Evolutionary conservation across 2,888 invertebrate species (phyloP).

Genomic region (Trachelus stipa): DNA sequence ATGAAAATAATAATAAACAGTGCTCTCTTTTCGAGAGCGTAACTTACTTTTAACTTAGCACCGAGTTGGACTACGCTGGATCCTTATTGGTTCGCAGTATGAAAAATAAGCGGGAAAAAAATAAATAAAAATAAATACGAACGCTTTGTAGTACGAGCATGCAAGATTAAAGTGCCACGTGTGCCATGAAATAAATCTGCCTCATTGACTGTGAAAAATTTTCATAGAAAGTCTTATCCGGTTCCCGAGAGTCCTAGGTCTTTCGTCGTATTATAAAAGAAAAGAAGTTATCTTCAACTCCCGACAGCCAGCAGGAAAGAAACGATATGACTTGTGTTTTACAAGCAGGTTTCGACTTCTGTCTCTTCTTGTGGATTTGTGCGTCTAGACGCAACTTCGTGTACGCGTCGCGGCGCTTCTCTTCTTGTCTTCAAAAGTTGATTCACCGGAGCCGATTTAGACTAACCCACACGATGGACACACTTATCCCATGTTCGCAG

Average conservation of each 20-base stretch:
- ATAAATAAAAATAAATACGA: neutral
- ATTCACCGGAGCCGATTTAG: constrained; percentile 60
- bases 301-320: neutral
- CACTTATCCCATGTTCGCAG: constrained; percentile 40
- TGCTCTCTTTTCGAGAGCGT: constrained; percentile 5
- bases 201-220: neutral
- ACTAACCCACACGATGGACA: constrained; percentile 55
- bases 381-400: constrained; percentile 55
- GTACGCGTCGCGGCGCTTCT: constrained; percentile 31
- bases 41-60: constrained; percentile 6
- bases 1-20: constrained; percentile 4
- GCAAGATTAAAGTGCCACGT: neutral
- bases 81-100: neutral
- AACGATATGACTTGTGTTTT: constrained; percentile 6
- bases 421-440: constrained; percentile 44
- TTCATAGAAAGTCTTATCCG: neutral
- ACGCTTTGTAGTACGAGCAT: neutral
- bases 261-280: neutral
- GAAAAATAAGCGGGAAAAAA: neutral
- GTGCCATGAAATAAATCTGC: neutral
- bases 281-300: neutral
- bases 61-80: constrained; percentile 2
- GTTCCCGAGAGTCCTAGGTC: neutral
- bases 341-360: constrained; percentile 17
- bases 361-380: constrained; percentile 51